A percentile compares a stretch with the other conserved stretches of the same genome.
Conservation (phyloP, 1,140 invertebrate genomes). For the Ridgeia piscesae region DNA sequence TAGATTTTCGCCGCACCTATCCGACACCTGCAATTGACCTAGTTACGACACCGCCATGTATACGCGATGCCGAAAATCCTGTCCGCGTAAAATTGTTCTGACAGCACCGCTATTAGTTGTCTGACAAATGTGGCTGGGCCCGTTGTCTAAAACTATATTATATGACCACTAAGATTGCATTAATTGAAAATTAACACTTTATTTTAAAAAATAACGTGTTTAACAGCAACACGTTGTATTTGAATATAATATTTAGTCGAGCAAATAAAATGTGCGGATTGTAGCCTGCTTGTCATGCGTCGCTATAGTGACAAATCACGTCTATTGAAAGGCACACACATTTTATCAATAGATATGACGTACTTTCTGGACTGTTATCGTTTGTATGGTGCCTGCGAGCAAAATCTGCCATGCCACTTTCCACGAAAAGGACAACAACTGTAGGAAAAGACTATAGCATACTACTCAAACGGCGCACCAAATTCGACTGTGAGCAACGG, state of each 20-base stretch:
- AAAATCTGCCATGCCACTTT: background rate
- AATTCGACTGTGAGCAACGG: background rate
- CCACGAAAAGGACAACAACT: background rate
- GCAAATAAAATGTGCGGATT: background rate
- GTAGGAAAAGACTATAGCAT: background rate
- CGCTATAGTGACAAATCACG: background rate
- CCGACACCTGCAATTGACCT: background rate
- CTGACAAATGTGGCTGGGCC: background rate
- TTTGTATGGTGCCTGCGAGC: background rate
- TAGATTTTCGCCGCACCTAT: background rate
- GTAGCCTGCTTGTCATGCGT: background rate
- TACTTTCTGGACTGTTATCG: background rate
- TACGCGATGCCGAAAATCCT: background rate
- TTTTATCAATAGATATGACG: background rate
- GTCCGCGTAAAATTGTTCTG: background rate
- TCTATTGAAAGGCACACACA: background rate
- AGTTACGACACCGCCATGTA: background rate
- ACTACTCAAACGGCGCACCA: background rate
- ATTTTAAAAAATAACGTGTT: background rate
- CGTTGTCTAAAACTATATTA: background rate
- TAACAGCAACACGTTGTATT: background rate
- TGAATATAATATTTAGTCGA: background rate
- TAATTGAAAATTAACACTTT: background rate
- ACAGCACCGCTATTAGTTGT: background rate
- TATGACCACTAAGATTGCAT: too few species aligned